A percentile compares a stretch with the other conserved stretches of the same genome.
Conservation (phyloP, 2,113 vertebrate species). For the Paracyprichromis sp. region DNA sequence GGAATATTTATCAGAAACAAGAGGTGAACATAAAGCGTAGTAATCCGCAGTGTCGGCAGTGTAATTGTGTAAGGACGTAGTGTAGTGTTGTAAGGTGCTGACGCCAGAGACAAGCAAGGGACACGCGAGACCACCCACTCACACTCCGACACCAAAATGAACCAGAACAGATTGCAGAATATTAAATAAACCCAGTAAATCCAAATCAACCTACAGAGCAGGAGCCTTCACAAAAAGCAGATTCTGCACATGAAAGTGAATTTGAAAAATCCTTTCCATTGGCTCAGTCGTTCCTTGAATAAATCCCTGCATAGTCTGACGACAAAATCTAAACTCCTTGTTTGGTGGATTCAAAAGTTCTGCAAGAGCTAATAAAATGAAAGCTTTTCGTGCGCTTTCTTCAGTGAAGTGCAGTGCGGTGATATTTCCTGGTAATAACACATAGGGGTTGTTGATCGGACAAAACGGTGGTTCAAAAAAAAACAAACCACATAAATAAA, state of each 20-base stretch:
- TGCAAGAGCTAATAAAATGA: background rate
- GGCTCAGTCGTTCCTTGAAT: background rate
- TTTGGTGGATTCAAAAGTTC: background rate
- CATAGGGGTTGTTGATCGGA: background rate
- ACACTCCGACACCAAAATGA: background rate
- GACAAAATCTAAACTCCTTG: background rate
- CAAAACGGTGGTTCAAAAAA: background rate
- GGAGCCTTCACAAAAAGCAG: background rate
- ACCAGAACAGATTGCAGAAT: background rate
- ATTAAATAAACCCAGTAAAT: background rate
- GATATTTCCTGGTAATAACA: background rate
- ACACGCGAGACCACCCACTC: background rate
- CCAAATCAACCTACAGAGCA: background rate
- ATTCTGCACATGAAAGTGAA: background rate
- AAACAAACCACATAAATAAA: background rate
- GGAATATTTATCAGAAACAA: background rate
- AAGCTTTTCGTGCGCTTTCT: background rate
- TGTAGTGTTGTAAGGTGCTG: background rate
- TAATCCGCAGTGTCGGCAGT: background rate
- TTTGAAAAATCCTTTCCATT: background rate
- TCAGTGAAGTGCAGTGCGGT: background rate
- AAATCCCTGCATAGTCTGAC: background rate
- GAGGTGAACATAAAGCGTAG: background rate
- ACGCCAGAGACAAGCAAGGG: background rate
- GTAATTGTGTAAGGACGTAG: background rate